Percentiles rank a stretch among this genome's conserved stretches.
These are phyloP conservation scores for Zapornia atra DNA, from an alignment of 2,113 vertebrate genomes.

Conservation along the genomic window DNA sequence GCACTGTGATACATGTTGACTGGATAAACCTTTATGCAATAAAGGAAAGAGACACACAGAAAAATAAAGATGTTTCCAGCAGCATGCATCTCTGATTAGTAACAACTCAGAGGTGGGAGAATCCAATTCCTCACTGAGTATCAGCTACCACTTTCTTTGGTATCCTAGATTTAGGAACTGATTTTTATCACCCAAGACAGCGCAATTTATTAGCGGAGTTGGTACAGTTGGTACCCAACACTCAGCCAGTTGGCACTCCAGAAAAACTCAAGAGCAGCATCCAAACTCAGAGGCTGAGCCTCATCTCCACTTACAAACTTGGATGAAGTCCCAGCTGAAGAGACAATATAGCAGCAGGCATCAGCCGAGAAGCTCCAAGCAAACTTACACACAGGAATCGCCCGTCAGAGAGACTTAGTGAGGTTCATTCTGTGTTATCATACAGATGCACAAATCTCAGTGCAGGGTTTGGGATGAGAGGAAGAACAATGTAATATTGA, in stretches of 20 bases:
- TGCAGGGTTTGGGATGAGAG: not conserved
- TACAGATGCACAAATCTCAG: not conserved
- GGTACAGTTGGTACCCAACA: not conserved
- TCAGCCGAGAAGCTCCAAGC: not conserved
- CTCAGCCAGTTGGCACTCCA: not conserved
- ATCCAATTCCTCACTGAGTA: not conserved
- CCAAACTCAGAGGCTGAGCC: not conserved
- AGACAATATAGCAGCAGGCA: not conserved
- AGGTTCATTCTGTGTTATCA: accelerated
- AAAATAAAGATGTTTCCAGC: not conserved
- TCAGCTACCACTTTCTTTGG: not conserved
- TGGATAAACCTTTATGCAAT: not conserved
- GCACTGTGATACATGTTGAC: not conserved
- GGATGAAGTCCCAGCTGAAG: conserved; percentile 3
- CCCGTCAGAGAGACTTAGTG: not conserved
- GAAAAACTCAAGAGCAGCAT: not conserved
- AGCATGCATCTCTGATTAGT: not conserved
- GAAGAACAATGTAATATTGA: not conserved
- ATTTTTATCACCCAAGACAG: not conserved
- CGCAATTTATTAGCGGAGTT: not conserved
- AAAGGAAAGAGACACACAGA: not conserved
- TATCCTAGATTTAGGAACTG: not conserved
- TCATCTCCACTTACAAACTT: not conserved
- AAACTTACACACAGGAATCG: not conserved
- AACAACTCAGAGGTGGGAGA: not conserved